Base-by-base conservation (phyloP, 2,797 vertebrate species). In the Propithecus perrieri region DNA sequence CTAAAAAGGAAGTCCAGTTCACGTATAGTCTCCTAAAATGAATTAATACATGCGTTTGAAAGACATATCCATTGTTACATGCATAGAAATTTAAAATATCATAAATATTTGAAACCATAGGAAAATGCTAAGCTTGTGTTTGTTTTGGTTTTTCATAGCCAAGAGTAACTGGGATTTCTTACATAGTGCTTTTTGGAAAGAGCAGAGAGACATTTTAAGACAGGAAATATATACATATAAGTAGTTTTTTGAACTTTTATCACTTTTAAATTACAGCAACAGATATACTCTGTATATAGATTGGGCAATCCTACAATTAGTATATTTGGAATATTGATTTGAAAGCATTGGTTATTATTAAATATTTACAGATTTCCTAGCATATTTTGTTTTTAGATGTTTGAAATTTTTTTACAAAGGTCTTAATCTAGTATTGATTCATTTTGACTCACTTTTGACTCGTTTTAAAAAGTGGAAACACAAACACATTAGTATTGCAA, bases 71-170 rank as follows among this genome's bases (percentile, higher is more conserved):
- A 55, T 15, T 89, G 17, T 93, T 71, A 92, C 30, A 71, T 55
- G 24, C 26, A 53, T 75, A 76, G 69, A 96, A 91, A 91, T 91
- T 84, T 93, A 50, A 97, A 95, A 57, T 30, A 81, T 38, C 28
- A 50, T 61, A 97, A 57, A 46, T 80, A 92, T 91, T 93, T 85
- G 63, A 88, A 96, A 91, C 61, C 57, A 74, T 71, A 35, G 43
- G 48, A 89, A 93, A 96, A 94, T 67, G 1, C 79, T 75, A 57
- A 71, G 28, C 26, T 87, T 94, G 79, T 80, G 7, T 59, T 81
- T 53, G 12, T 63, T 90, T 94, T 85, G 18, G 14, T 38, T 63
- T 59, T 86, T 33, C 28, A 14, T 91, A 75, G 61, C 38, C 90
- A 33, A 48, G 38, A 95, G 10, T 74, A 87, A 80, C 15, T 71